Evolutionary conservation across 2,113 vertebrate genomes (phyloP), one percentile per base, ranked within the genome.

Genomic region (Anser cygnoides): DNA sequence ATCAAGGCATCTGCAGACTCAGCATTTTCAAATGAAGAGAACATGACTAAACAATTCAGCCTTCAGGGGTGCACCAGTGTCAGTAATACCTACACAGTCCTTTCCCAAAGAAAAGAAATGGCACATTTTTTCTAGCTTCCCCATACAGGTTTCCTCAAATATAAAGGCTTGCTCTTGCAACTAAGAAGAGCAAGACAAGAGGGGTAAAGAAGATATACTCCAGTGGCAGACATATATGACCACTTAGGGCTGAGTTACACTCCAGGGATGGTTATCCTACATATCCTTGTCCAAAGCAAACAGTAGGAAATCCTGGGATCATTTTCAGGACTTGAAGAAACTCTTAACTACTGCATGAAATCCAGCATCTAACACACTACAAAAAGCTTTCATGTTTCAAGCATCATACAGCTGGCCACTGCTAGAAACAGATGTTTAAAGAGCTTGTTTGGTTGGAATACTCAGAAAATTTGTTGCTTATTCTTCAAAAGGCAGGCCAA

Each of bases 1-100:
- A 75, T 54, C 54, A n/a, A 41, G 63, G 35, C 43, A 94, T 41
- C 52, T 95, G 72, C 41, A 86, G 63, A 96, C 68, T 89, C 82
- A 95, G 63, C 59, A 93, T 74, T 92, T 96, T 25, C 65, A 50
- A 72, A 71, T 22, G 15, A 82, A 37, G 52, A 88, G 46, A 81
- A 62, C 21, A 59, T 8, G 55, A 84, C 52, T 84, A 82, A 90
- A 83, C 52, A 15, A 29, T 86, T 70, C 70, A 80, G 43, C 16
- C 4, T 59, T 66, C 50, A 85, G 57, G 3, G 2, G 0, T 35
- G 37, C 50, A 54, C 4, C 4, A 46, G 33, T n/a, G 57, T n/a
- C 52, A 63, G 6, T 37, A 72, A 83, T 39, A 66, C 18, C 35
- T 21, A 68, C 3, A 41, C 20, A 68, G 74, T 21, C 43, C 28